phyloP scores from a whole-genome alignment of 2,113 vertebrate species.

The Pao palembangensis region DNA sequence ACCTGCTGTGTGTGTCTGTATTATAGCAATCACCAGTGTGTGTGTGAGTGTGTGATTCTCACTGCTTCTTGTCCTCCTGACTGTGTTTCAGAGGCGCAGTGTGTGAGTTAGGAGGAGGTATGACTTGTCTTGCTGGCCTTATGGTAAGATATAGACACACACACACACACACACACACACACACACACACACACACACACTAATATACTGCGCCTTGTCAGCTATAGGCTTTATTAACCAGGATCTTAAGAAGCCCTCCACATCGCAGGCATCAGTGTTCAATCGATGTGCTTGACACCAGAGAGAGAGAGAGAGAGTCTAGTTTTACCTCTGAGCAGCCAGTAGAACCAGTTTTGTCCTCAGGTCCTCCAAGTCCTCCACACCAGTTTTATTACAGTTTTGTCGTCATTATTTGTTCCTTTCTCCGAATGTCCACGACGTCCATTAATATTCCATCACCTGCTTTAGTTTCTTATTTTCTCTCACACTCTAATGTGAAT shows the following conservation, averaged over 20 bases:
- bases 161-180: slow-evolving; percentile 11
- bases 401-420: too few species aligned
- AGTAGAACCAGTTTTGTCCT: slow-evolving; percentile 75
- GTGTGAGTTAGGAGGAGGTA: slow-evolving; percentile 73
- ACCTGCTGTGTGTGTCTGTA: slow-evolving; percentile 51
- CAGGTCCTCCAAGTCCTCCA: slow-evolving; percentile 69
- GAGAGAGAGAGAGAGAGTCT: slow-evolving; percentile 17
- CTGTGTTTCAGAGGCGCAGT: slow-evolving; percentile 63
- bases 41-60: slow-evolving; percentile 25
- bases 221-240: too few species aligned
- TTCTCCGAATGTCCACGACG: too few species aligned
- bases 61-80: slow-evolving; percentile 26
- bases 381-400: too few species aligned
- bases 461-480: too few species aligned
- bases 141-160: slow-evolving; percentile 60
- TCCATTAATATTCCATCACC: too few species aligned
- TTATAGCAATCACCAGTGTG: slow-evolving; percentile 1
- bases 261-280: slow-evolving; percentile 63
- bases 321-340: slow-evolving; percentile 68
- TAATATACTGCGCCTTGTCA: too few species aligned
- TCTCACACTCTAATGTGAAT: too few species aligned
- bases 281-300: slow-evolving; percentile 62
- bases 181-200: slow-evolving; percentile 4
- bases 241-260: slow-evolving; percentile 66
- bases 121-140: slow-evolving; percentile 72